These are phyloP conservation scores for Tenthredo mesomela DNA, from an alignment of 2,888 invertebrate species.

Conservation along the genomic window DNA sequence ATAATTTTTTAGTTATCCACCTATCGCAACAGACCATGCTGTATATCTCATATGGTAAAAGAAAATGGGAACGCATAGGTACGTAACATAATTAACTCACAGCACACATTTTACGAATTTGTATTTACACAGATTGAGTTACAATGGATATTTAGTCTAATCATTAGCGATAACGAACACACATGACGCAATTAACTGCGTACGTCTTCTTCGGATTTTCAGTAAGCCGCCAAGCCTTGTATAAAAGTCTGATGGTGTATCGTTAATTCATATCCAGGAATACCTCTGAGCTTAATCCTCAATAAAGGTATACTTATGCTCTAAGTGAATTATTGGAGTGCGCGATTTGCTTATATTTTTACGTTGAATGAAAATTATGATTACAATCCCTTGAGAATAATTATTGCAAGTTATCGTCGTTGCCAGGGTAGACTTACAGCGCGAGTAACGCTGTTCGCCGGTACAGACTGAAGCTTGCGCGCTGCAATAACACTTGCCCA, in stretches of 20 bases:
- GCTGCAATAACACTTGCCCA: neutral
- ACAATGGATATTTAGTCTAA: neutral
- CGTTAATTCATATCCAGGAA: neutral
- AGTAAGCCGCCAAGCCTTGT: neutral
- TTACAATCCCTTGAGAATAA: neutral
- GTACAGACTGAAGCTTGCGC: constrained; percentile 19
- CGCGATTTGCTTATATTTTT: neutral
- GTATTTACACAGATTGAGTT: neutral
- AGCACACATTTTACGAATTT: neutral
- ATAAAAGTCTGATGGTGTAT: neutral
- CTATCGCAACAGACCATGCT: too few species aligned
- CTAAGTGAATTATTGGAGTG: neutral
- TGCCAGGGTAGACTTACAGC: neutral
- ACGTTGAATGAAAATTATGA: neutral
- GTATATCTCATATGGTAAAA: too few species aligned
- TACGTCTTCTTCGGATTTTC: neutral
- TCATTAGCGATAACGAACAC: neutral
- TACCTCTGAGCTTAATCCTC: neutral
- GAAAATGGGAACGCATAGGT: too few species aligned
- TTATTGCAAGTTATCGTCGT: neutral
- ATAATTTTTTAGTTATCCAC: too few species aligned
- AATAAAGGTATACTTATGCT: neutral
- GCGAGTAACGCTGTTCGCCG: neutral
- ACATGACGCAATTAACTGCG: neutral
- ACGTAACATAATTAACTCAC: too few species aligned